Percentiles rank a stretch among this genome's conserved stretches.
phyloP scores from a whole-genome alignment of 2,113 vertebrate species.

The Abramis brama region DNA sequence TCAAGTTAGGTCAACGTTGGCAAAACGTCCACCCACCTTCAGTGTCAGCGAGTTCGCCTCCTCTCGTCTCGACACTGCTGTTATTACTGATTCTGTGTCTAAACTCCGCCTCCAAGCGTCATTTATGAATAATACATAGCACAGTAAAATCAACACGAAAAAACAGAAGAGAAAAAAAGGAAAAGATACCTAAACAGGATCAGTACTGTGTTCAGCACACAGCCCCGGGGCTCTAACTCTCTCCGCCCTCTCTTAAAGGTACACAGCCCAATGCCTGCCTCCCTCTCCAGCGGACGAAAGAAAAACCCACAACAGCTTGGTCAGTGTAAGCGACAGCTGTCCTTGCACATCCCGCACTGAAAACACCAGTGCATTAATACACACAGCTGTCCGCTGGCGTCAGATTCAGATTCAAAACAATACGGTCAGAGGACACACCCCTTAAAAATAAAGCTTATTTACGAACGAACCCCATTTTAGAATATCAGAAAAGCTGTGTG shows the following conservation, averaged over 20 bases:
- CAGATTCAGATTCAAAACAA: conserved; percentile 51
- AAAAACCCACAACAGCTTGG: conserved; percentile 20
- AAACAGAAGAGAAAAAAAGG: conserved; percentile 30
- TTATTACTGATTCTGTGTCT: conserved; percentile 30
- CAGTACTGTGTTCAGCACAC: not conserved
- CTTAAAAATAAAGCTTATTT: conserved; percentile 38
- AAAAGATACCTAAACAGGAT: conserved; percentile 46
- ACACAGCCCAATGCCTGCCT: conserved; percentile 66
- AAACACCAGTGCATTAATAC: conserved; percentile 22
- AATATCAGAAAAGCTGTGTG: conserved; percentile 46
- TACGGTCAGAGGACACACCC: conserved; percentile 54
- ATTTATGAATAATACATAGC: conserved; percentile 60
- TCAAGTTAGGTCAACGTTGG: conserved; percentile 1
- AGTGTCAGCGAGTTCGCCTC: conserved; percentile 45
- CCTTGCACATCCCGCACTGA: conserved; percentile 36
- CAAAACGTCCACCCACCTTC: conserved; percentile 50
- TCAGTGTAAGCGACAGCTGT: conserved; percentile 29
- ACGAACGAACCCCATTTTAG: conserved; percentile 22
- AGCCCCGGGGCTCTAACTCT: conserved; percentile 38
- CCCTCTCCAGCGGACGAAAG: conserved; percentile 52
- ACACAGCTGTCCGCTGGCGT: conserved; percentile 52
- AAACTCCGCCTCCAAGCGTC: conserved; percentile 48
- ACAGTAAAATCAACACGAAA: conserved; percentile 19
- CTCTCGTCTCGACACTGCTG: conserved; percentile 3
- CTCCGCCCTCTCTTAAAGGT: conserved; percentile 70